Percentiles rank a stretch among this genome's conserved stretches.
phyloP scores from a whole-genome alignment of 2,113 vertebrate genomes.

The Percopsis transmontana region DNA sequence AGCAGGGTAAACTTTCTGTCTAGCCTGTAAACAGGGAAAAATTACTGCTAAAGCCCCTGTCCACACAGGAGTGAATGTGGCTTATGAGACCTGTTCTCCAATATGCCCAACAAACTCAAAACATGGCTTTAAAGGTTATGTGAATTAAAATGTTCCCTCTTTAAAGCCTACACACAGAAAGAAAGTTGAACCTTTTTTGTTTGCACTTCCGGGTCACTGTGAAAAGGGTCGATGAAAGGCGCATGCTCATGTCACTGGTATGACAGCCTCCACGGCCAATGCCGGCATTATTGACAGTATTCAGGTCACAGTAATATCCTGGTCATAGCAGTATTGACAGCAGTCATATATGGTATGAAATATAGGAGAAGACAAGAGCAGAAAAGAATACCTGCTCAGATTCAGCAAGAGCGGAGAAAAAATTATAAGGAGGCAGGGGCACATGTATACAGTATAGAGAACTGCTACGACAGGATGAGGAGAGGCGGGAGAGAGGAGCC shows the following conservation, averaged over 20 bases:
- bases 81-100: too few species aligned
- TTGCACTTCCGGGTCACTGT: too few species aligned
- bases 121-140: too few species aligned
- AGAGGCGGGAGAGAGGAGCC: slow-evolving; percentile 52
- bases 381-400: slow-evolving; percentile 14
- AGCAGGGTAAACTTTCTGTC: too few species aligned
- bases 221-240: too few species aligned
- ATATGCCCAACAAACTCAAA: too few species aligned
- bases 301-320: not conserved
- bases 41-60: too few species aligned
- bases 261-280: not conserved
- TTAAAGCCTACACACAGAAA: not conserved
- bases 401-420: slow-evolving; percentile 32
- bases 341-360: not conserved
- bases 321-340: slow-evolving; percentile 14
- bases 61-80: too few species aligned
- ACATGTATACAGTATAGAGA: slow-evolving; percentile 45
- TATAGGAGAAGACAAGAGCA: not conserved
- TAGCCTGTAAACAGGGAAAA: too few species aligned
- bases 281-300: slow-evolving; percentile 6
- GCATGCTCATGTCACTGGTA: not conserved
- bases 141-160: not conserved
- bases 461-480: slow-evolving; percentile 36
- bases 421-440: slow-evolving; percentile 16
- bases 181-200: too few species aligned